Base-by-base conservation (phyloP, 2,113 vertebrate species). In the Oreochromis aureus region DNA sequence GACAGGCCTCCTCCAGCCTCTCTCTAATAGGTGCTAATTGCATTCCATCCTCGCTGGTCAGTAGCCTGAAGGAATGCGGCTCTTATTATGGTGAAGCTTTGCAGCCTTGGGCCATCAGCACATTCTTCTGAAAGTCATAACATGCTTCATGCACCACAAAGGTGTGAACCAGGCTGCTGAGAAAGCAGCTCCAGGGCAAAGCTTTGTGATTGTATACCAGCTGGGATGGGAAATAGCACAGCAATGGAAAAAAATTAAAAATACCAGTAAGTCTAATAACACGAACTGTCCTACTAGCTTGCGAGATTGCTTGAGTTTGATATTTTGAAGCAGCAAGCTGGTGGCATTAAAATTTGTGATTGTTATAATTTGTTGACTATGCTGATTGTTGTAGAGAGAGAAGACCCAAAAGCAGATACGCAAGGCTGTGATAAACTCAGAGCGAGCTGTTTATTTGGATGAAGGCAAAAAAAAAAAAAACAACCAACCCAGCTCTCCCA, bases 21-120 rank as follows among this genome's bases (percentile, higher is more conserved):
- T 96, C 94, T 96, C 97, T 96, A 96, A 94, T 95, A 94, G 90
- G 96, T 92, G 95, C 91, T 97, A 98, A 97, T 97, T 97, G 96
- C 94, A 96, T 97, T 98, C 97, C 89, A 93, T 95, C 94, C 94
- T 96, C 83, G 22, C 87, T 94, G 92, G 95, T 97, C 95, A 94
- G 34, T 94, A 93, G 87, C 61, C 96, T 95, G 86, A 91, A 97
- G 95, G 96, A 97, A 98, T 97, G 93, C 91, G 91, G 24, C 16
- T 94, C 96, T 97, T 97, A 95, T 96, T 97, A 93, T 96, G 95
- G 92, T 82, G 89, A 83, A 91, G 90, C 89, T 80, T 92, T 84
- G 73, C 53, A 94, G 85, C 71, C 81, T 16, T 24, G 18, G 84
- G 53, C 91, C 95, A 95, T 96, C 96, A 94, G 89, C 93, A 97